Evolutionary conservation across 2,888 invertebrate species (phyloP).

Genomic region (Tryphoninae sp.): DNA sequence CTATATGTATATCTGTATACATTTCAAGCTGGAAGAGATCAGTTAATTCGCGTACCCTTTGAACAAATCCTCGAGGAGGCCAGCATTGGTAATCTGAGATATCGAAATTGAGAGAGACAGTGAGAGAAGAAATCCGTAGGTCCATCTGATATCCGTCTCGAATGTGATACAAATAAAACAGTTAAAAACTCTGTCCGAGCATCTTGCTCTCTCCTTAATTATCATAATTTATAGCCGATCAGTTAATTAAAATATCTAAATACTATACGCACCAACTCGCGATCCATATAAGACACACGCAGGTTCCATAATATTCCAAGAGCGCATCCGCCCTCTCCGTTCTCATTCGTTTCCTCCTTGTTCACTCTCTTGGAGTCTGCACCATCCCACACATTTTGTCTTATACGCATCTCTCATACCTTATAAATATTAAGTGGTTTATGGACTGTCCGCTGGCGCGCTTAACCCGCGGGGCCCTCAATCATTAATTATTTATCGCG

Average conservation of each 20-base stretch:
- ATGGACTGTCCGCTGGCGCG: conserved; percentile 71
- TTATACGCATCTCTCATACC: conserved; percentile 69
- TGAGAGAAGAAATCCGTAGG: conserved; percentile 23
- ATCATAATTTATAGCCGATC: conserved; percentile 80
- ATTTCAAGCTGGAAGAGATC: conserved; percentile 46
- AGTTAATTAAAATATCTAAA: conserved; percentile 81
- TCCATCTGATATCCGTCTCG: conserved; percentile 40
- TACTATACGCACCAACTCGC: conserved; percentile 68
- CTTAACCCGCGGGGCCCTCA: conserved; percentile 61
- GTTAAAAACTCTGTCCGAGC: conserved; percentile 17
- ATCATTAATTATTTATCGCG: conserved; percentile 80
- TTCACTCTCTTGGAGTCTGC: conserved; percentile 47
- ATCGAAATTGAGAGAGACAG: conserved; percentile 29
- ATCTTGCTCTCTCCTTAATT: conserved; percentile 67
- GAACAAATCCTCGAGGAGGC: conserved; percentile 19
- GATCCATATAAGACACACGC: conserved; percentile 67
- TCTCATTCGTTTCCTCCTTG: conserved; percentile 64
- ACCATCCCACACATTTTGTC: conserved; percentile 43
- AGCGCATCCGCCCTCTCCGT: conserved; percentile 18
- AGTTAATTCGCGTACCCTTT: conserved; percentile 42
- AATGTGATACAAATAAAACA: conserved; percentile 42
- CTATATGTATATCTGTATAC: conserved; percentile 19
- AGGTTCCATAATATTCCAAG: conserved; percentile 21
- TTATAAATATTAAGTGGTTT: conserved; percentile 79
- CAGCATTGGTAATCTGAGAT: conserved; percentile 28